Conservation (phyloP, 2,113 vertebrate genomes). For the Blennius ocellaris region DNA sequence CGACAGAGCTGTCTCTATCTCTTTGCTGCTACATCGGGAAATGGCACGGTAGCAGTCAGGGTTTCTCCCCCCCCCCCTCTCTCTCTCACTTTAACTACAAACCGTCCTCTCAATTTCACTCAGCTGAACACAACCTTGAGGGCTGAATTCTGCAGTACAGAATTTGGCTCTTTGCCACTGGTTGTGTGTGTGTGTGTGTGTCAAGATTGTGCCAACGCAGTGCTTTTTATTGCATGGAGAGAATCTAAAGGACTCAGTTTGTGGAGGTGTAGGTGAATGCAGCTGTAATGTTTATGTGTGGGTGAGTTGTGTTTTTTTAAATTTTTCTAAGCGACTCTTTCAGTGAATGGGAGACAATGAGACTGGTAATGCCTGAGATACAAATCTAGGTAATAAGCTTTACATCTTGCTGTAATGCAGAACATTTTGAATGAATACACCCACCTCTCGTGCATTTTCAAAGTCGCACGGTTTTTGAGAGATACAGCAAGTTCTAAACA, state of each 20-base stretch:
- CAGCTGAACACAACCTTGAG: constrained; percentile 72
- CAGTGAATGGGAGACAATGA: constrained; percentile 44
- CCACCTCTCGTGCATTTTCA: constrained; percentile 7
- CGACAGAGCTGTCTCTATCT: constrained; percentile 1
- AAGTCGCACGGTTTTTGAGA: not conserved
- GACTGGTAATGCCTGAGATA: constrained; percentile 40
- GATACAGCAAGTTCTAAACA: not conserved
- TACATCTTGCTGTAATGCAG: constrained; percentile 29
- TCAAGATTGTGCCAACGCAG: constrained; percentile 43
- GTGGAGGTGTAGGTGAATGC: constrained; percentile 11
- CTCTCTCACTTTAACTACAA: not conserved
- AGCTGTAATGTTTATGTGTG: not conserved
- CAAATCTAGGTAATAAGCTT: constrained; percentile 48
- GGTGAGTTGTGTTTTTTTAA: too few species aligned
- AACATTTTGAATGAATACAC: constrained; percentile 24
- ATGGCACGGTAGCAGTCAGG: constrained; percentile 19
- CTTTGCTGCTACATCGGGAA: constrained; percentile 27
- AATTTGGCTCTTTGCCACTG: constrained; percentile 67
- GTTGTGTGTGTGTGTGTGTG: constrained; percentile 27
- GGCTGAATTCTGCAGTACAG: constrained; percentile 71
- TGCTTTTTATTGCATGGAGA: constrained; percentile 12
- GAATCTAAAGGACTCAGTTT: constrained; percentile 12
- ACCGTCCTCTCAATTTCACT: constrained; percentile 47
- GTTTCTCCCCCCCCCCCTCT: constrained; percentile 14
- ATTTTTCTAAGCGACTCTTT: constrained; percentile 8